Conservation (phyloP, 2,797 vertebrate species). For the Gastrophryne carolinensis region DNA sequence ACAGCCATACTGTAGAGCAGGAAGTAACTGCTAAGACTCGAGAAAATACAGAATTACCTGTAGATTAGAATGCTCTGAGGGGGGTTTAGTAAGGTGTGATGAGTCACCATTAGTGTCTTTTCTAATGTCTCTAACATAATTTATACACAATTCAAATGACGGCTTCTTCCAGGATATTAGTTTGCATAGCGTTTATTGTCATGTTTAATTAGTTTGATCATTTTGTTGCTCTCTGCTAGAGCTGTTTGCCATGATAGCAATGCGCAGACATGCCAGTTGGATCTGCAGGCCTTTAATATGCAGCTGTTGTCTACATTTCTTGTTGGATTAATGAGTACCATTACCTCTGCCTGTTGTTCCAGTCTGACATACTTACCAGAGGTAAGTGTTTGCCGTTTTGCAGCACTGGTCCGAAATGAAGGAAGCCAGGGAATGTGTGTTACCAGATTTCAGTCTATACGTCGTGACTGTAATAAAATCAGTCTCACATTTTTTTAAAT, state of each 20-base stretch:
- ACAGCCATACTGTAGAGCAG: too few species aligned
- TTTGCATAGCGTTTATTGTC: not conserved
- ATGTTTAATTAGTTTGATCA: conserved; percentile 16
- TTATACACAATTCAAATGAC: too few species aligned
- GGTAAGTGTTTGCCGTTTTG: not conserved
- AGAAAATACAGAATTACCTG: too few species aligned
- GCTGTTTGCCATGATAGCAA: not conserved
- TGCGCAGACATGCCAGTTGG: conserved; percentile 19
- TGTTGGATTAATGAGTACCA: conserved; percentile 12
- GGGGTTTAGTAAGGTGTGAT: too few species aligned
- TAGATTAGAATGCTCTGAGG: too few species aligned
- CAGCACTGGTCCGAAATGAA: not conserved
- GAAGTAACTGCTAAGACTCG: too few species aligned
- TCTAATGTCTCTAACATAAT: too few species aligned
- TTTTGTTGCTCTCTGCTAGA: not conserved
- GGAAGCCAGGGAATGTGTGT: not conserved
- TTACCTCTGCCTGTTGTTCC: conserved; percentile 24
- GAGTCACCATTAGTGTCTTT: too few species aligned
- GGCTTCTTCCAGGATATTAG: too few species aligned
- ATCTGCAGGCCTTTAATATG: conserved; percentile 8
- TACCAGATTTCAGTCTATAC: too few species aligned
- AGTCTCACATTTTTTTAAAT: too few species aligned
- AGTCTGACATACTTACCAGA: conserved; percentile 14
- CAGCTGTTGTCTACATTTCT: conserved; percentile 17
- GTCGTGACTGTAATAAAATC: too few species aligned